These are phyloP conservation scores for Notospermus geniculatus DNA, from an alignment of 1,140 invertebrate genomes.

Conservation along the genomic window DNA sequence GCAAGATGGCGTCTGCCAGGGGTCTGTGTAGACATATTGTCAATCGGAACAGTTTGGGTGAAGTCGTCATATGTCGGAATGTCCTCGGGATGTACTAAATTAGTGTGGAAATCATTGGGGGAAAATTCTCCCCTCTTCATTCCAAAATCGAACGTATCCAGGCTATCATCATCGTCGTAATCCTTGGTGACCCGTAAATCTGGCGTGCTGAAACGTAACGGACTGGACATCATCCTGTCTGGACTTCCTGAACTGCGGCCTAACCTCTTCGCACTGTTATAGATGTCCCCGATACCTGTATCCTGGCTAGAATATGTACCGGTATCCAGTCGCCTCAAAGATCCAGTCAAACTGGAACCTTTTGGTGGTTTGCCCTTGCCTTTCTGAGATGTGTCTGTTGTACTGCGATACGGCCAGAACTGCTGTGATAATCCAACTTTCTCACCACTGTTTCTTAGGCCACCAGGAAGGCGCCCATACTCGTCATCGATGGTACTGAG, in stretches of 20 bases:
- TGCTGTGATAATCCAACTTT: neutral
- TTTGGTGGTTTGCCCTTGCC: neutral
- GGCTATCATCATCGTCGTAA: too few relatives aligned
- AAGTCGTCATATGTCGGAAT: neutral
- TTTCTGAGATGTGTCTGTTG: neutral
- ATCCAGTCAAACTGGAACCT: too few relatives aligned
- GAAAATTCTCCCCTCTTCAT: too few relatives aligned
- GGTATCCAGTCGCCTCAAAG: too few relatives aligned
- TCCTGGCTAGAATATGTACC: slow-evolving; percentile 2
- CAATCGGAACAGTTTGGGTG: slow-evolving; percentile 4
- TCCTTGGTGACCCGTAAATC: too few relatives aligned
- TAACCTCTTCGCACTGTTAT: too few relatives aligned
- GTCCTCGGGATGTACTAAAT: neutral
- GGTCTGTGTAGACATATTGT: slow-evolving; percentile 6
- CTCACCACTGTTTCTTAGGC: slow-evolving; percentile 8
- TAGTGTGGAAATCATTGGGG: neutral
- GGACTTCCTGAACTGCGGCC: too few relatives aligned
- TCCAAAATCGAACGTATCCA: too few relatives aligned
- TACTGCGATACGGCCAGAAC: slow-evolving; percentile 2
- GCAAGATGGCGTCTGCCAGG: neutral
- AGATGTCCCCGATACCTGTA: neutral
- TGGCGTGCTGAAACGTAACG: too few relatives aligned
- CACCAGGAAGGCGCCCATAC: neutral
- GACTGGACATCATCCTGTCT: too few relatives aligned
- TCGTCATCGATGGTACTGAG: neutral